A percentile compares a stretch with the other conserved stretches of the same genome.
phyloP scores from a whole-genome alignment of 1,140 invertebrate species.

The Sarcophaga peregrina region DNA sequence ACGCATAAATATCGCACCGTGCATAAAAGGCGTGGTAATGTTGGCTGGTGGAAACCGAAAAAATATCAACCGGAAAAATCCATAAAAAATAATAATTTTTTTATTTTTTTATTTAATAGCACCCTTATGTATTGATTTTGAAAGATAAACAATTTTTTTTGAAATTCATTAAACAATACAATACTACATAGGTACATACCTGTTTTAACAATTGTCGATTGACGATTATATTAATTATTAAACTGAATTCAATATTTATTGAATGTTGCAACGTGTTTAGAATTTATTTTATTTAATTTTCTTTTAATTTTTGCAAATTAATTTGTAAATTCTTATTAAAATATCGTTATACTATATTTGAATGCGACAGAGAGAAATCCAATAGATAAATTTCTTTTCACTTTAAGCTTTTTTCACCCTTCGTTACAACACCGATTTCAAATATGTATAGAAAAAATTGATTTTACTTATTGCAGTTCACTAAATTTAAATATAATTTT shows the following conservation, averaged over 20 bases:
- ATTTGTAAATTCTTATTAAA: no score
- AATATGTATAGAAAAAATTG: constrained; percentile 3
- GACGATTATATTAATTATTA: background rate
- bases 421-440: background rate
- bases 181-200: background rate
- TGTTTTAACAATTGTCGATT: background rate
- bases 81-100: background rate
- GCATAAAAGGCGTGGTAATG: constrained; percentile 31
- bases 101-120: no score
- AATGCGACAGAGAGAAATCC: background rate
- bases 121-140: no score
- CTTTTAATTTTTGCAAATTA: no score
- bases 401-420: constrained; percentile 3
- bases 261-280: constrained; percentile 1
- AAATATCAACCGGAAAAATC: constrained; percentile 28
- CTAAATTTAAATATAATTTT: background rate
- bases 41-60: background rate
- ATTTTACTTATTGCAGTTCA: background rate
- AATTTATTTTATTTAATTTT: constrained; percentile 1
- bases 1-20: background rate
- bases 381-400: constrained; percentile 11
- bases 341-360: no score
- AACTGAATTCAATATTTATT: constrained; percentile 7
- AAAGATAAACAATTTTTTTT: background rate
- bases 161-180: background rate